Evolutionary conservation across 2,113 vertebrate genomes (phyloP).

Genomic region (Eublepharis macularius): DNA sequence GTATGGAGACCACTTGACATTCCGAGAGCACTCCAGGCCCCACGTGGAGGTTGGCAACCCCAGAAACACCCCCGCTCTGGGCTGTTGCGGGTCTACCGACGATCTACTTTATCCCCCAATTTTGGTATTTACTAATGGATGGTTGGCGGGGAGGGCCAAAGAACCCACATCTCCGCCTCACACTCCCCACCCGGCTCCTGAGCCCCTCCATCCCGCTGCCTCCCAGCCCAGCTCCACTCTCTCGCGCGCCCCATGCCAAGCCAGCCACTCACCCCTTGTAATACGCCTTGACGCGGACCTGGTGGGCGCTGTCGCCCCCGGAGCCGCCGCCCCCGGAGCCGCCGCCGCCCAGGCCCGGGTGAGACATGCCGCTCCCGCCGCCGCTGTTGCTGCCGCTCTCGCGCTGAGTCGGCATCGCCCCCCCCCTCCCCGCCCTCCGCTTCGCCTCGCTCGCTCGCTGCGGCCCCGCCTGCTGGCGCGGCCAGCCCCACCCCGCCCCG

Average conservation of each 20-base stretch:
- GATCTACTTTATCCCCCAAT: too few species aligned
- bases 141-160: too few species aligned
- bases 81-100: too few species aligned
- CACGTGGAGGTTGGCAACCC: too few species aligned
- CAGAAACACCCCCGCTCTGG: too few species aligned
- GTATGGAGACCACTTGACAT: too few species aligned
- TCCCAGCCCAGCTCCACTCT: accelerated
- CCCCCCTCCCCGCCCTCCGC: slow-evolving; percentile 8
- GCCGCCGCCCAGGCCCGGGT: slow-evolving; percentile 57
- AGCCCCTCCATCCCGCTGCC: neutral
- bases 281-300: slow-evolving; percentile 92
- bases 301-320: slow-evolving; percentile 73
- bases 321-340: slow-evolving; percentile 33
- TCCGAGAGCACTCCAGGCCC: too few species aligned
- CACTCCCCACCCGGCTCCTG: too few species aligned
- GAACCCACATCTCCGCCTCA: too few species aligned
- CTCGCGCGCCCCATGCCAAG: neutral
- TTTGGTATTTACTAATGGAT: too few species aligned
- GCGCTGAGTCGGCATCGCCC: slow-evolving; percentile 92
- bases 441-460: slow-evolving; percentile 6
- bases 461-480: neutral
- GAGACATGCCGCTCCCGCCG: slow-evolving; percentile 77
- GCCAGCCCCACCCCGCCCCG: slow-evolving; percentile 9
- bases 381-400: slow-evolving; percentile 77
- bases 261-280: slow-evolving; percentile 86